A percentile compares a stretch with the other conserved stretches of the same genome.
Evolutionary conservation across 2,888 invertebrate genomes (phyloP).

Genomic region (Hermaeophaga mercurialis): DNA sequence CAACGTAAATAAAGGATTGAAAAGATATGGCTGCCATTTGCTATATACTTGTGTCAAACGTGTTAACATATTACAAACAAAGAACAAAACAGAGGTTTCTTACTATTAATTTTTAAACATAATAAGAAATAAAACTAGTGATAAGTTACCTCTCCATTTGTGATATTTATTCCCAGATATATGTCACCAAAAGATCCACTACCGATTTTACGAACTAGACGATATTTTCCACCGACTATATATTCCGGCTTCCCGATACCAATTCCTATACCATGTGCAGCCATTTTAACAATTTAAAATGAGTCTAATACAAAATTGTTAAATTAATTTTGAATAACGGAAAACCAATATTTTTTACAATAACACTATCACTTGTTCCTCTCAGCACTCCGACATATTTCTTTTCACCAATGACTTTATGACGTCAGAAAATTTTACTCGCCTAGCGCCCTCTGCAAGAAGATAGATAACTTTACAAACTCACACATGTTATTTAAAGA

Average conservation of each 20-base stretch:
- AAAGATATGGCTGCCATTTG: constrained; percentile 48
- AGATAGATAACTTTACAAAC: neutral
- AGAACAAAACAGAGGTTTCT: constrained; percentile 23
- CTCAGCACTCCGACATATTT: constrained; percentile 66
- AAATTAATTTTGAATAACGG: constrained; percentile 55
- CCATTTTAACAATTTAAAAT: constrained; percentile 55
- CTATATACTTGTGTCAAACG: constrained; percentile 40
- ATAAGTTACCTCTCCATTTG: constrained; percentile 81
- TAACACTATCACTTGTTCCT: constrained; percentile 59
- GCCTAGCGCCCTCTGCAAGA: constrained; percentile 25
- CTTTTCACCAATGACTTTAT: constrained; percentile 53
- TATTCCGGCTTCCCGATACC: constrained; percentile 67
- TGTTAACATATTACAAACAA: constrained; percentile 37
- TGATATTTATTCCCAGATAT: constrained; percentile 91
- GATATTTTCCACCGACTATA: constrained; percentile 90
- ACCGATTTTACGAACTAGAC: constrained; percentile 95
- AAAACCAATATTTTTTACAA: constrained; percentile 55
- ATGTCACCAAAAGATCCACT: constrained; percentile 99
- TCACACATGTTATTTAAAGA: too few species aligned
- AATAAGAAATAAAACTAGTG: constrained; percentile 11
- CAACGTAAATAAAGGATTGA: constrained; percentile 39
- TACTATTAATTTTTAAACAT: neutral
- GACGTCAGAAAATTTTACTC: constrained; percentile 44
- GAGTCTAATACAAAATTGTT: constrained; percentile 52
- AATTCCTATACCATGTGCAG: constrained; percentile 46